A percentile compares a stretch with the other conserved stretches of the same genome.
Conservation (phyloP, 1,140 invertebrate genomes). For the Trissolcus basalis region DNA sequence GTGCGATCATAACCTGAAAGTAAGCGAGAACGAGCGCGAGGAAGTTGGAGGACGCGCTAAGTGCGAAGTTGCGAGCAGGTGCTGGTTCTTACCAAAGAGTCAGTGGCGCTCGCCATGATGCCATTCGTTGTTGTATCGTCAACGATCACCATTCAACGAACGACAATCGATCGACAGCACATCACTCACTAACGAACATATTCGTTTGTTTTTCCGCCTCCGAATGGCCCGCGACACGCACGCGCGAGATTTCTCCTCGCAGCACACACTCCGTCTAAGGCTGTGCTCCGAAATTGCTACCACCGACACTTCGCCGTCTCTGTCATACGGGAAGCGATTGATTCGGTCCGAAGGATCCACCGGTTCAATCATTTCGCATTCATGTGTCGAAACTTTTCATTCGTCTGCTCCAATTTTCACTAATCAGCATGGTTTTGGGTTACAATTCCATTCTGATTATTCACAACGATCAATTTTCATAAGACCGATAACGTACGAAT, state of each 20-base stretch:
- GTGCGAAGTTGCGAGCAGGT: background rate
- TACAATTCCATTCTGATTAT: too few species aligned
- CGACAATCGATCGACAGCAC: slow-evolving; percentile 35
- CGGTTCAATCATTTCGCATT: too few species aligned
- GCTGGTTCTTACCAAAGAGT: slow-evolving; percentile 28
- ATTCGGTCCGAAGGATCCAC: too few species aligned
- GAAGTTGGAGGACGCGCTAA: background rate
- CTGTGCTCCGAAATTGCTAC: slow-evolving; percentile 14
- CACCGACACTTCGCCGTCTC: background rate
- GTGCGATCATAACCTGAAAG: slow-evolving; percentile 32
- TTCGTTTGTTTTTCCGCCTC: slow-evolving; percentile 53
- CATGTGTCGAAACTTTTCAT: too few species aligned
- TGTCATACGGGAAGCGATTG: background rate
- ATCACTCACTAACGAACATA: slow-evolving; percentile 43
- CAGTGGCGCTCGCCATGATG: slow-evolving; percentile 31
- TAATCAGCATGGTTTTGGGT: too few species aligned
- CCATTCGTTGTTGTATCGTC: slow-evolving; percentile 28
- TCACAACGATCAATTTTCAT: too few species aligned
- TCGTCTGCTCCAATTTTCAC: too few species aligned
- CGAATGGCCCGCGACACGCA: slow-evolving; percentile 34
- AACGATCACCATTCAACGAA: slow-evolving; percentile 29
- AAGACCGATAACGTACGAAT: too few species aligned
- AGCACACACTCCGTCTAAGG: slow-evolving; percentile 29
- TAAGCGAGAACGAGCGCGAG: background rate
- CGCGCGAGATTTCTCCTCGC: slow-evolving; percentile 35